phyloP scores from a whole-genome alignment of 2,888 invertebrate genomes.

The Sinohyriopsis cumingii region DNA sequence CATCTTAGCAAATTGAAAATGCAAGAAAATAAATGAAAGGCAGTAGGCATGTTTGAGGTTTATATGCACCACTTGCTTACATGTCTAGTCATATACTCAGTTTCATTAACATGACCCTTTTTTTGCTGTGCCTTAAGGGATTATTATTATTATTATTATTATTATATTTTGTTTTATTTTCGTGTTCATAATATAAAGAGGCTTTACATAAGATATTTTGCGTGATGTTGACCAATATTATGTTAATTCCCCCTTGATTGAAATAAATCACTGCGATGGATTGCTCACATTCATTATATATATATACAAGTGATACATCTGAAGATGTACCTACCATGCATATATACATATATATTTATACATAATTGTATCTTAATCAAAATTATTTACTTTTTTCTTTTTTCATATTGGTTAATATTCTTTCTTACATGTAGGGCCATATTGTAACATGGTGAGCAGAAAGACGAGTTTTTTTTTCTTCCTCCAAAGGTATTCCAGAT shows the following conservation, averaged over 20 bases:
- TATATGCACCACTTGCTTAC: conserved; percentile 35
- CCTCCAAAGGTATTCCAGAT: conserved; percentile 44
- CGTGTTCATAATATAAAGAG: conserved; percentile 57
- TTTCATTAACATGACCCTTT: conserved; percentile 54
- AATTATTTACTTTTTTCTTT: conserved; percentile 37
- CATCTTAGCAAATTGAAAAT: too few relatives aligned
- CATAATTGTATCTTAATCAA: conserved; percentile 47
- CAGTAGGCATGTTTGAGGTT: conserved; percentile 3
- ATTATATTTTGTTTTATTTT: conserved; percentile 53
- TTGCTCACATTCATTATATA: conserved; percentile 35
- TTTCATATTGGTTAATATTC: conserved; percentile 42
- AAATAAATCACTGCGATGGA: conserved; percentile 21
- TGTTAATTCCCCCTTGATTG: conserved; percentile 18
- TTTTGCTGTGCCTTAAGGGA: conserved; percentile 68
- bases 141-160: conserved; percentile 52
- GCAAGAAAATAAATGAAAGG: too few relatives aligned
- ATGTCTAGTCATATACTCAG: conserved; percentile 59
- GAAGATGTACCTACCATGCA: conserved; percentile 35
- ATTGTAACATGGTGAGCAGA: background rate
- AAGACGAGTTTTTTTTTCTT: conserved; percentile 17
- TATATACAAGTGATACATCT: conserved; percentile 6
- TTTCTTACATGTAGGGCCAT: conserved; percentile 37
- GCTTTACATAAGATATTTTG: conserved; percentile 63
- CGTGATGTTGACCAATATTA: conserved; percentile 55
- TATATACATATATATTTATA: conserved; percentile 40